Percentiles rank a stretch among this genome's conserved stretches.
These are phyloP conservation scores for Lycocerus yunnanus DNA, from an alignment of 2,888 invertebrate genomes.

Conservation along the genomic window DNA sequence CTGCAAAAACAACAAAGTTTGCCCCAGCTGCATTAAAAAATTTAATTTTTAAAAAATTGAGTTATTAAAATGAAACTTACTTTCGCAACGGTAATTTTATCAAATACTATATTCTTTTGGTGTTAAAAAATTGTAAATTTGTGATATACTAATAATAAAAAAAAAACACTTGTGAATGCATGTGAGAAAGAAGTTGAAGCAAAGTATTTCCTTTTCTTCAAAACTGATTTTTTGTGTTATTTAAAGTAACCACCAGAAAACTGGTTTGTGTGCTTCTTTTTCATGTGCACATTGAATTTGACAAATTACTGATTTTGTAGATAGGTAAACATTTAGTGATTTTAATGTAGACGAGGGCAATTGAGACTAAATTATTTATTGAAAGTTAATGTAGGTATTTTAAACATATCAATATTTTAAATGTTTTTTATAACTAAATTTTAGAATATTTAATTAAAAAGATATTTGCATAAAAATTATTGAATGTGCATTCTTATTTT, in stretches of 20 bases:
- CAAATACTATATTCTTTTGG: background rate
- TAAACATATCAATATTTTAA: background rate
- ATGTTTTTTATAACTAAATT: background rate
- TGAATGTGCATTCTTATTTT: background rate
- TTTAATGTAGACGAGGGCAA: background rate
- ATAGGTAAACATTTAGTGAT: background rate
- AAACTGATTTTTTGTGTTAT: background rate
- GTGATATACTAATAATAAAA: background rate
- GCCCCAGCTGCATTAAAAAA: too few species aligned
- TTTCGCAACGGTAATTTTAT: background rate
- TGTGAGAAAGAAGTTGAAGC: background rate
- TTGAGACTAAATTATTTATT: background rate
- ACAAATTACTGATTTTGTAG: background rate
- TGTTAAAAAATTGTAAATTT: background rate
- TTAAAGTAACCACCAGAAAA: background rate
- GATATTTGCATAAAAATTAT: background rate
- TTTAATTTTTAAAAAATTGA: too few species aligned
- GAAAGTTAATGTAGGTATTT: background rate
- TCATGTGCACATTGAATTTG: background rate
- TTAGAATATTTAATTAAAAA: background rate
- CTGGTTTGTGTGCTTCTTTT: background rate
- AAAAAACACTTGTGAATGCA: background rate
- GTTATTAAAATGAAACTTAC: too few species aligned
- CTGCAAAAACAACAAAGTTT: too few species aligned
- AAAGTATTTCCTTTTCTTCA: background rate